Evolutionary conservation across 2,113 vertebrate species (phyloP).

Genomic region (Phalacrocorax carbo): DNA sequence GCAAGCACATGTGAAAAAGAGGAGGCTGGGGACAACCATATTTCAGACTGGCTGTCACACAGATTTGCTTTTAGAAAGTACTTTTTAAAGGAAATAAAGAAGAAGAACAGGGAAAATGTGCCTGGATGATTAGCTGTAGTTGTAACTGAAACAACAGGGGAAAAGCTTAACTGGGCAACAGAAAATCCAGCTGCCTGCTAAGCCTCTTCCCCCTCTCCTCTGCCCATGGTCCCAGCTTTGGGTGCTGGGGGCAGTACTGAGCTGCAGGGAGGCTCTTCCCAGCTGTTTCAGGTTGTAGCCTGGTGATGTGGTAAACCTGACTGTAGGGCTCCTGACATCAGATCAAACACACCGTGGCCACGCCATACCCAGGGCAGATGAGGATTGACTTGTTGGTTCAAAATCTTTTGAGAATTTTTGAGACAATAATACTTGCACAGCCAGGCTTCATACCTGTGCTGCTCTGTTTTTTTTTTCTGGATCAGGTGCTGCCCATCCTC

Average conservation of each 20-base stretch:
- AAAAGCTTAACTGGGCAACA: background rate
- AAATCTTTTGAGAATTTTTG: background rate
- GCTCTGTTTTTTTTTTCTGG: background rate
- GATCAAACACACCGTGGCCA: background rate
- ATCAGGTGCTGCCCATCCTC: background rate
- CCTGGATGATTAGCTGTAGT: background rate
- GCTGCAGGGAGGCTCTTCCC: background rate
- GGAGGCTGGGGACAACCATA: background rate
- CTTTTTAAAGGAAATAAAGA: background rate
- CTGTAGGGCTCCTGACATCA: background rate
- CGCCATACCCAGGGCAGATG: background rate
- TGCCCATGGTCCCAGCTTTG: rapidly evolving
- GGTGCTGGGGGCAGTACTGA: rapidly evolving
- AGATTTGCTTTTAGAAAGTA: background rate
- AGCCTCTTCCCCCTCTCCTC: background rate
- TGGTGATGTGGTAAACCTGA: background rate
- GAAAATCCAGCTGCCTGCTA: background rate
- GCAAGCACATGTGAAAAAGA: background rate
- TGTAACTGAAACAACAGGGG: background rate
- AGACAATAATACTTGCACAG: background rate
- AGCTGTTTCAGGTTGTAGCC: background rate
- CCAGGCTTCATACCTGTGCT: background rate
- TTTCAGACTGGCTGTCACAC: background rate
- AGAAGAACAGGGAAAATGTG: background rate
- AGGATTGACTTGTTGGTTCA: background rate